phyloP scores from a whole-genome alignment of 2,113 vertebrate genomes.

The Formicarius rufipectus region DNA sequence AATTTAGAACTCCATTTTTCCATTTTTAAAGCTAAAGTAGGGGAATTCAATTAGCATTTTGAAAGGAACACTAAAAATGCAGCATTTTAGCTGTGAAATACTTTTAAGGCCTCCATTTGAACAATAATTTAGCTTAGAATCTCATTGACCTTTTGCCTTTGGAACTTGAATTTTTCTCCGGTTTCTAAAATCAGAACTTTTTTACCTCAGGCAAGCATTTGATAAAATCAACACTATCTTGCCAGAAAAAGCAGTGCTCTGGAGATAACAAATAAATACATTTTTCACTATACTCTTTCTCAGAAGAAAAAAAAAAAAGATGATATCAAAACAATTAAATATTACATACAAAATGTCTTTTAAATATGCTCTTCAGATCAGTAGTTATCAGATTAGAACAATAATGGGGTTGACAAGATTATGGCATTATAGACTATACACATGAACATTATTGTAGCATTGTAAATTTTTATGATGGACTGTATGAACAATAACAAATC shows the following conservation, averaged over 20 bases:
- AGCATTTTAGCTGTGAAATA: constrained; percentile 52
- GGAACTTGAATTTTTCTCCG: background rate
- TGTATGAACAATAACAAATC: background rate
- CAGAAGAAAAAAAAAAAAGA: background rate
- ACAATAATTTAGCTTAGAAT: constrained; percentile 51
- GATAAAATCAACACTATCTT: background rate
- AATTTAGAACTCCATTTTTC: constrained; percentile 70
- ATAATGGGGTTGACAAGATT: background rate
- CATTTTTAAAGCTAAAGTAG: constrained; percentile 68
- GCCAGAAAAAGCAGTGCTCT: background rate
- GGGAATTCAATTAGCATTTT: constrained; percentile 72
- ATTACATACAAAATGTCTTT: background rate
- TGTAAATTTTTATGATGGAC: background rate
- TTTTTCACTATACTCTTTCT: background rate
- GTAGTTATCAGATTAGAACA: background rate
- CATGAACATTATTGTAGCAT: background rate
- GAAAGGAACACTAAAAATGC: constrained; percentile 66
- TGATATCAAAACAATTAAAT: background rate
- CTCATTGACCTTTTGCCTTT: constrained; percentile 40
- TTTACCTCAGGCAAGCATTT: background rate
- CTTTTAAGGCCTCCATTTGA: constrained; percentile 49
- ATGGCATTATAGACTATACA: background rate
- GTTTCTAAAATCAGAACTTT: background rate
- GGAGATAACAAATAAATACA: background rate
- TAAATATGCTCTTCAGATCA: background rate